Conservation (phyloP, 1,140 invertebrate species). For the Diorhabda elongata region DNA sequence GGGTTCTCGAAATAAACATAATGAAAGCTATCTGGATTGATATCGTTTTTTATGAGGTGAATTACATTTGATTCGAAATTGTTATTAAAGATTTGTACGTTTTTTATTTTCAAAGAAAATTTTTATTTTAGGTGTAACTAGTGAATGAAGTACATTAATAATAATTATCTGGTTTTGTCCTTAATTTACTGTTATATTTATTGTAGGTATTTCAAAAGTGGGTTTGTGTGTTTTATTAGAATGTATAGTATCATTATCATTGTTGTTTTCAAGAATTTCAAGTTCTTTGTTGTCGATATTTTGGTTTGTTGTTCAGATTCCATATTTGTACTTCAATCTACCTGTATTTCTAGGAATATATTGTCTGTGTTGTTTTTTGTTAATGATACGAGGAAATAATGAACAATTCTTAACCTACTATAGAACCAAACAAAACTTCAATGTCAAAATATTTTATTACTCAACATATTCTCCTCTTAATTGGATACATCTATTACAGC, state of each 20-base stretch:
- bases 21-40: neutral
- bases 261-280: neutral
- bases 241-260: neutral
- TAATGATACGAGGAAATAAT: neutral
- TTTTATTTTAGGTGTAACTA: constrained; percentile 17
- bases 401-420: too few relatives aligned
- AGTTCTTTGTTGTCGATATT: neutral
- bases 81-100: constrained; percentile 17
- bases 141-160: constrained; percentile 10
- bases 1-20: constrained; percentile 18
- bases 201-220: constrained; percentile 11
- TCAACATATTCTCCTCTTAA: too few relatives aligned
- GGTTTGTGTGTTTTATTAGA: constrained; percentile 20
- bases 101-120: constrained; percentile 23
- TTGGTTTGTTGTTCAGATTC: neutral
- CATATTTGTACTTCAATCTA: neutral
- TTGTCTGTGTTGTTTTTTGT: neutral
- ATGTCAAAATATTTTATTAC: too few relatives aligned
- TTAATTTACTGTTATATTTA: constrained; percentile 12
- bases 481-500: too few relatives aligned
- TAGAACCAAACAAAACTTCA: too few relatives aligned
- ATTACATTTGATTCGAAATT: constrained; percentile 14
- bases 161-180: constrained; percentile 23
- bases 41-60: constrained; percentile 16
- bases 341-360: neutral